Conservation (phyloP, 1,140 invertebrate species). For the Caerostris extrusa region DNA sequence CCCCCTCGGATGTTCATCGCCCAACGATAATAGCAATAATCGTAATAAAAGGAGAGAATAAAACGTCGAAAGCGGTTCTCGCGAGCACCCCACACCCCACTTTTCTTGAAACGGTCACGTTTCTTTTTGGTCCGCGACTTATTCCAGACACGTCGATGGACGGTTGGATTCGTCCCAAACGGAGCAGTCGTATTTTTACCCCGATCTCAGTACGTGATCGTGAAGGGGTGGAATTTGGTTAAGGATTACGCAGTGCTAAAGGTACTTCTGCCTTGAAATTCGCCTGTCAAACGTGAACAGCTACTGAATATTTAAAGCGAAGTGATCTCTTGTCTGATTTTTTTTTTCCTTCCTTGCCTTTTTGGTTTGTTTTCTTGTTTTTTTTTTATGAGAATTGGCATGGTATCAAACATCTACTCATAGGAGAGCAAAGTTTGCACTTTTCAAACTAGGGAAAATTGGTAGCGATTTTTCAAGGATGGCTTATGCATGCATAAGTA, state of each 20-base stretch:
- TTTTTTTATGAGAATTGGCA: slow-evolving; percentile 27
- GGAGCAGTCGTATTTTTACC: slow-evolving; percentile 47
- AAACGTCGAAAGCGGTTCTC: slow-evolving; percentile 9
- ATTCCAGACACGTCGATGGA: slow-evolving; percentile 58
- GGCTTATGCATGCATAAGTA: neutral
- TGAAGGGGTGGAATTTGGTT: slow-evolving; percentile 65
- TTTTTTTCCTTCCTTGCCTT: neutral
- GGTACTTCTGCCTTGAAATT: slow-evolving; percentile 20
- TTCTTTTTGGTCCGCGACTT: neutral
- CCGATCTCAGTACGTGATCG: slow-evolving; percentile 61
- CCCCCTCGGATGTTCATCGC: slow-evolving; percentile 3
- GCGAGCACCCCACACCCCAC: slow-evolving; percentile 5
- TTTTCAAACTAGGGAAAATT: neutral
- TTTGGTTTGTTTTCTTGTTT: neutral
- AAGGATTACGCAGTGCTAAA: slow-evolving; percentile 63
- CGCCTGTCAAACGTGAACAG: slow-evolving; percentile 67
- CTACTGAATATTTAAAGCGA: slow-evolving; percentile 62
- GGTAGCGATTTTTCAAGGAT: slow-evolving; percentile 9
- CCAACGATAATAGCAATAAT: slow-evolving; percentile 51
- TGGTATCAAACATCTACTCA: slow-evolving; percentile 26
- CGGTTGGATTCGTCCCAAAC: slow-evolving; percentile 67
- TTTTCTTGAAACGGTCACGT: slow-evolving; percentile 51
- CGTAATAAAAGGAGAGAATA: slow-evolving; percentile 45
- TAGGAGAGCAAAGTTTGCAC: slow-evolving; percentile 11
- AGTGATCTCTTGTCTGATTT: slow-evolving; percentile 12